Evolutionary conservation across 2,888 invertebrate genomes (phyloP).

Genomic region (Lepidocyrtoides sp.): DNA sequence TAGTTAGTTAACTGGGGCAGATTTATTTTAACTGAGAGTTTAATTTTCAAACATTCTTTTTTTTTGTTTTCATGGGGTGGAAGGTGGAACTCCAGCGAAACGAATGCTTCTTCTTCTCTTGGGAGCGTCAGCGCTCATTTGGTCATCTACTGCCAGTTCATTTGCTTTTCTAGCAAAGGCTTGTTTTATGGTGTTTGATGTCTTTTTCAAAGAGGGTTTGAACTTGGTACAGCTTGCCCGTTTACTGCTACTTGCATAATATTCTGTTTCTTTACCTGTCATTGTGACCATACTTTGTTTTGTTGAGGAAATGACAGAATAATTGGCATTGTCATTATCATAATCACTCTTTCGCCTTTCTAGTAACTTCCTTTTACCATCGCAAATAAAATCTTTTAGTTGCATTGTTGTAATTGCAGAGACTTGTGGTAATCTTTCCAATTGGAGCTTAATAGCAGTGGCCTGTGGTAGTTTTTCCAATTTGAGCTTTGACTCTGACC

Average conservation of each 20-base stretch:
- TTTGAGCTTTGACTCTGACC: no score
- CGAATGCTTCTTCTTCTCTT: conserved; percentile 43
- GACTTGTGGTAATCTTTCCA: no score
- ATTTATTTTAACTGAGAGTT: neutral
- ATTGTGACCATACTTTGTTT: no score
- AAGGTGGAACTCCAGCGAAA: conserved; percentile 39
- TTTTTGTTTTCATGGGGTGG: conserved; percentile 36
- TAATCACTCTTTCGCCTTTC: neutral
- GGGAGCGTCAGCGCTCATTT: neutral
- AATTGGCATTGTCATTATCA: no score
- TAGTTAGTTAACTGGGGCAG: neutral
- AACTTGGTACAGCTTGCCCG: neutral
- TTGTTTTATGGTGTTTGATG: neutral
- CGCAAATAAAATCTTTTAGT: no score
- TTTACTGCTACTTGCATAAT: no score
- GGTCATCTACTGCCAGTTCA: neutral
- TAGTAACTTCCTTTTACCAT: no score
- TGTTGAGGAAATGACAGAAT: no score
- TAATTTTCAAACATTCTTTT: conserved; percentile 3
- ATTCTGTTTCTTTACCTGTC: no score
- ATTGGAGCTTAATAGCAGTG: no score
- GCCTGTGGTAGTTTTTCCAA: no score
- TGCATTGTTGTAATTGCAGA: no score
- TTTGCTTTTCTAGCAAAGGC: neutral
- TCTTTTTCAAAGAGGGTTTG: conserved; percentile 3